These are phyloP conservation scores for Coboldia fuscipes DNA, from an alignment of 1,140 invertebrate genomes.

Conservation along the genomic window DNA sequence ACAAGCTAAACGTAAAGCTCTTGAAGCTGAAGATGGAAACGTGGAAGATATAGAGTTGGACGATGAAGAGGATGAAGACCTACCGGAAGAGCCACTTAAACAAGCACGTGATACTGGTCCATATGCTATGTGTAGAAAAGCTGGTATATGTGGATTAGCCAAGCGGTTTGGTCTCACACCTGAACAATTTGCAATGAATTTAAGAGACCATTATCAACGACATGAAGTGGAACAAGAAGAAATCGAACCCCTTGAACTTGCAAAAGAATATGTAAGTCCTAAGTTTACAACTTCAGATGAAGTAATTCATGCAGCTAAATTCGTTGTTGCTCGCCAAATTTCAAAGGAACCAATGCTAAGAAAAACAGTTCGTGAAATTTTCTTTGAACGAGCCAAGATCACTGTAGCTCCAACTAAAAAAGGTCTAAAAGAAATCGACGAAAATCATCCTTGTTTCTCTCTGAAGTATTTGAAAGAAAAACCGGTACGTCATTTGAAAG, in stretches of 20 bases:
- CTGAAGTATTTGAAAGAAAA: conserved; percentile 94
- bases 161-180: conserved; percentile 89
- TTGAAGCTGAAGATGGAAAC: conserved; percentile 3
- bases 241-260: conserved; percentile 55
- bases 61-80: conserved; percentile 29
- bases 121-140: conserved; percentile 67
- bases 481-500: conserved; percentile 71
- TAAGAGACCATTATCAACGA: conserved; percentile 89
- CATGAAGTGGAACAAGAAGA: conserved; percentile 89
- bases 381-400: conserved; percentile 75
- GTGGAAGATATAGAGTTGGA: conserved; percentile 18
- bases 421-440: conserved; percentile 83
- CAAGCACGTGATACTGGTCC: conserved; percentile 68
- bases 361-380: conserved; percentile 68
- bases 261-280: conserved; percentile 44
- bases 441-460: conserved; percentile 67
- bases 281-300: conserved; percentile 38
- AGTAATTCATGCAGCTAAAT: conserved; percentile 68
- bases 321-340: conserved; percentile 87
- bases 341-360: conserved; percentile 78
- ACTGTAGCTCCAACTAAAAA: conserved; percentile 70
- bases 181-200: conserved; percentile 91
- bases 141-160: conserved; percentile 66
- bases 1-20: conserved; percentile 23
- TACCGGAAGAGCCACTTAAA: conserved; percentile 43